Base-by-base conservation (phyloP, 1,140 invertebrate species). In the Drosophila mauritiana region DNA sequence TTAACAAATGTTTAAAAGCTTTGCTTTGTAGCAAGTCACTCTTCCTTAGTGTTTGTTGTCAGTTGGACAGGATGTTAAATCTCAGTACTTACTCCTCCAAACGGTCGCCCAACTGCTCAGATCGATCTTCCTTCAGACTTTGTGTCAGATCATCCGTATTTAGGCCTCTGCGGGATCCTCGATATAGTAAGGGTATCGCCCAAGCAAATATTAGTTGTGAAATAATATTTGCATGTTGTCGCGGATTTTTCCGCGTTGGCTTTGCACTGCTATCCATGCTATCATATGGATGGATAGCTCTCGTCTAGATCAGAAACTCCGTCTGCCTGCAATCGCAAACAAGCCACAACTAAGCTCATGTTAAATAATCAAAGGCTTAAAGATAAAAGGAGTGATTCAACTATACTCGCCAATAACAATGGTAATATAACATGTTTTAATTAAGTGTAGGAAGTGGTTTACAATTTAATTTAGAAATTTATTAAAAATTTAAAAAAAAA, bases 201-300 rank as follows among this genome's bases (percentile, higher is more conserved):
- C 92, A 93, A 37, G 78, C 74, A 70, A 93, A 93, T 57, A 92
- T 73, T 51, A 92, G 42, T 59, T 92, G 90, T 0, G 92, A 93
- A 4, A 93, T 59, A 22, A 88, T 67, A 68, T 90, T 92, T 1
- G 92, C 92, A 52, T 51, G 52, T 52, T 86, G 59, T 12, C 91
- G 83, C 8, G 92, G 92, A 85, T 92, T 92, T 57, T 82, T 65
- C 27, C 82, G 83, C 67, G 78, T 68, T 22, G 91, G 91, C 40
- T 92, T 92, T 3, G 79, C 56, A 34, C 90, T 84, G 25, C 88
- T 91, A 53, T 92, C 92, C 92, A 92, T 92, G 37, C 58, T 84
- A 36, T 61, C 80, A 80, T 67, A 49, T 34, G 59, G 48, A 27
- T 46, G 1, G 17, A 2, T 17, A 34, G 22, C n/a, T 69, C 34